phyloP scores from a whole-genome alignment of 2,113 vertebrate genomes.

The Peromyscus californicus region DNA sequence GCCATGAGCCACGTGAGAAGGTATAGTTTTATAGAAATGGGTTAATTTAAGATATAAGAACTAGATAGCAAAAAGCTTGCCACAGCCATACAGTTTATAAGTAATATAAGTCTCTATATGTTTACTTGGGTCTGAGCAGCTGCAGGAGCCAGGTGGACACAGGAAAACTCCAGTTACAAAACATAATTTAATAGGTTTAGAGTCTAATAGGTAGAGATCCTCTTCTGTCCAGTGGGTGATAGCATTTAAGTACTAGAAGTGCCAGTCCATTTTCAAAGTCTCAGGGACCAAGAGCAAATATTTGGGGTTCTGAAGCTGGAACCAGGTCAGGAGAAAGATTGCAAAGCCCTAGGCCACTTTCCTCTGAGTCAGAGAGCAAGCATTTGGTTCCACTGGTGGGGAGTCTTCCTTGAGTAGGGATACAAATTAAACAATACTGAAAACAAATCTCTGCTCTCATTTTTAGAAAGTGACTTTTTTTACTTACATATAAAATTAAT shows the following conservation, averaged over 20 bases:
- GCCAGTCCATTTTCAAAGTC: not conserved
- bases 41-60: too few relatives aligned
- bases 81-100: too few relatives aligned
- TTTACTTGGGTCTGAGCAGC: too few relatives aligned
- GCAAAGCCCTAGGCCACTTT: not conserved
- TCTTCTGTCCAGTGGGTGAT: not conserved
- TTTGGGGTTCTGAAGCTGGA: not conserved
- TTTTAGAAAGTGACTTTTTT: not conserved
- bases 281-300: not conserved
- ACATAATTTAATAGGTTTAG: not conserved
- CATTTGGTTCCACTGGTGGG: not conserved
- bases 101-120: too few relatives aligned
- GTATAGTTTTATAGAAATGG: too few relatives aligned
- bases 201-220: not conserved
- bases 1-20: too few relatives aligned
- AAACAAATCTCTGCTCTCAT: not conserved
- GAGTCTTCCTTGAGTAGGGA: not conserved
- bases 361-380: not conserved
- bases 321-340: not conserved
- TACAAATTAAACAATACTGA: slow-evolving; percentile 1
- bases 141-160: too few relatives aligned
- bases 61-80: too few relatives aligned
- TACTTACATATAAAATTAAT: slow-evolving; percentile 44
- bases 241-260: not conserved
- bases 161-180: too few relatives aligned